Percentiles rank a stretch among this genome's conserved stretches.
Conservation (phyloP, 2,888 invertebrate genomes). For the Polyommatus iphigenia region DNA sequence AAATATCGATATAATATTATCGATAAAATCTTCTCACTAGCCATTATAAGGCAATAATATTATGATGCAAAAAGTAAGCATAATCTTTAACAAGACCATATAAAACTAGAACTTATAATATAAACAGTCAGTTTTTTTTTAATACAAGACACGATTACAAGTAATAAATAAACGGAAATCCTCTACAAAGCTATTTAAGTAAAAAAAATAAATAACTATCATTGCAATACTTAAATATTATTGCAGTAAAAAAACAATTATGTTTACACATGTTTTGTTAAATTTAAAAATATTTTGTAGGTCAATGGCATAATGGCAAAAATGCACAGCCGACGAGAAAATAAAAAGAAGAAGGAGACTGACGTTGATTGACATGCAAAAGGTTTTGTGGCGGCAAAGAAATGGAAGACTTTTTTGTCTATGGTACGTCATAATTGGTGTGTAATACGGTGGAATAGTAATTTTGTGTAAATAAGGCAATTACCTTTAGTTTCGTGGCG, state of each 20-base stretch:
- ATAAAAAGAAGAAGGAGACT: slow-evolving; percentile 18
- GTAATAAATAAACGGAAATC: slow-evolving; percentile 15
- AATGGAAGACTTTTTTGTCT: neutral
- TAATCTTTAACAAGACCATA: too few relatives aligned
- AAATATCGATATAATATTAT: neutral
- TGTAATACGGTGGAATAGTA: slow-evolving; percentile 10
- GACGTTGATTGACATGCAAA: slow-evolving; percentile 27
- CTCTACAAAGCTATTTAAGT: neutral
- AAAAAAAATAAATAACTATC: neutral
- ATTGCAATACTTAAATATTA: neutral
- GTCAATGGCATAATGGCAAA: neutral
- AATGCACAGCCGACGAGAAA: neutral
- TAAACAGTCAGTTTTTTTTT: neutral
- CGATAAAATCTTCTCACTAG: neutral
- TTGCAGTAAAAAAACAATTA: slow-evolving; percentile 11
- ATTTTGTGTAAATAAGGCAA: slow-evolving; percentile 16
- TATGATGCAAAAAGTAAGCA: neutral
- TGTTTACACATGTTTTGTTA: neutral
- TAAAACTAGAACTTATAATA: neutral
- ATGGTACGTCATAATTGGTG: slow-evolving; percentile 14
- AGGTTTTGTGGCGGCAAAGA: slow-evolving; percentile 16
- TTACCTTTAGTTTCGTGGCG: neutral
- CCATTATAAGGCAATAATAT: neutral
- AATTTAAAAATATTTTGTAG: neutral
- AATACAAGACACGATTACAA: neutral